Base-by-base conservation (phyloP, 1,140 invertebrate genomes). In the Eumeta japonica region DNA sequence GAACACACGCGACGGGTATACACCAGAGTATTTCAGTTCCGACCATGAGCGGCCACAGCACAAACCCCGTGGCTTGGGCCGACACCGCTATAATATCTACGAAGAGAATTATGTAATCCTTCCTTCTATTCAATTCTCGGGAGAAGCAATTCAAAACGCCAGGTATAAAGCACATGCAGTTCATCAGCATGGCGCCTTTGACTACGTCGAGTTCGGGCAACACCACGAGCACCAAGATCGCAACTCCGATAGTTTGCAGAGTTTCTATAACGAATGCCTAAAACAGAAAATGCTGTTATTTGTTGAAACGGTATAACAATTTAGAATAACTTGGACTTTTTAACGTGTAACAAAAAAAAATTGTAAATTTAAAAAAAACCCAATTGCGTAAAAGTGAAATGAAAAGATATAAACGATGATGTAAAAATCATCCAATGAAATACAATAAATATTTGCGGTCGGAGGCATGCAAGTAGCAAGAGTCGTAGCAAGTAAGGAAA, bases 131-230 rank as follows among this genome's bases (percentile, higher is more conserved):
- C 30, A 82, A 83, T 48, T 85, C 88, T 28, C 89, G 80, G 0
- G 88, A 89, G 1, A 92, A 54, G 12, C 90, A 62, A 28, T 87
- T 89, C 76, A 81, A 43, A 51, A 83, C 45, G 19, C 62, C 66
- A 0, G 94, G 94, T 2, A 96, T 70, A 35, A 94, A 83, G 64
- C 90, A 95, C 28, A 97, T 80, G 45, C 90, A 94, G 66, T 94
- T 95, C 30, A 94, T 93, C 10, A 97, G 63, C 88, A 96, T 93
- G 9, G 91, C 86, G 1, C 89, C 92, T 68, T 93, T 90, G 15
- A 96, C 84, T 14, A 92, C 90, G 65, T 97, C 92, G 28, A 97
- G 61, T 50, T 92, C 85, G 1, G 94, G 94, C 9, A 97, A 77
- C 19, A 97, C 84, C 3, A 88, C 79, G 40, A 94, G 89, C 28